Evolutionary conservation across 2,113 vertebrate genomes (phyloP), one percentile per base, ranked within the genome.

Genomic region (Ammodytes dubius): DNA sequence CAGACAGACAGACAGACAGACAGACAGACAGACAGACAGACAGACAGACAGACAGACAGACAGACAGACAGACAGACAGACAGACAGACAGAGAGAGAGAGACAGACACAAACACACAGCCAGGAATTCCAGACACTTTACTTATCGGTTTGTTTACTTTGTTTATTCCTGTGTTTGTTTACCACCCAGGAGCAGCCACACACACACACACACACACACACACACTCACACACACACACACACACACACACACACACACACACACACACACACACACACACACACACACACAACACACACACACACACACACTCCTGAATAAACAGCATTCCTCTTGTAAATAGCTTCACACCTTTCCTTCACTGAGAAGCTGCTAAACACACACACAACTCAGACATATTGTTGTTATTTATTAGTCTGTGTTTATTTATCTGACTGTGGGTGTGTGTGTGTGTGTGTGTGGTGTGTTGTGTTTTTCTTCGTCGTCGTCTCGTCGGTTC

Each of bases 261-360:
- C n/a, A n/a, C n/a, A n/a, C n/a, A n/a, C n/a, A 46, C 72, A 69
- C 61, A 58, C 52, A 57, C 83, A 61, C 73, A 47, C 67, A 39
- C 52, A 54, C 60, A 54, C 59, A 52, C 39, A 68, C 35, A 63
- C 56, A n/a, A 73, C 66, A 76, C 70, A 70, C 64, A 72, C 59
- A 82, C 53, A 58, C 73, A 74, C 69, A 82, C 74, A 84, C 52
- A 73, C 82, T 50, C 67, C 86, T 85, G 71, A 84, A 69, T 73
- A 79, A 89, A 87, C 86, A 87, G 19, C 84, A 76, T 58, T 76
- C 64, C 57, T 19, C 73, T 12, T 75, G 72, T 75, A 68, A 85
- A 67, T 52, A 58, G 57, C 17, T 72, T 58, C 1, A 67, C 70
- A 79, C 49, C 47, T 53, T 14, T 11, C 58, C 37, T 61, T 54